Evolutionary conservation across 1,140 invertebrate species (phyloP).

Genomic region (Metaphire vulgaris): DNA sequence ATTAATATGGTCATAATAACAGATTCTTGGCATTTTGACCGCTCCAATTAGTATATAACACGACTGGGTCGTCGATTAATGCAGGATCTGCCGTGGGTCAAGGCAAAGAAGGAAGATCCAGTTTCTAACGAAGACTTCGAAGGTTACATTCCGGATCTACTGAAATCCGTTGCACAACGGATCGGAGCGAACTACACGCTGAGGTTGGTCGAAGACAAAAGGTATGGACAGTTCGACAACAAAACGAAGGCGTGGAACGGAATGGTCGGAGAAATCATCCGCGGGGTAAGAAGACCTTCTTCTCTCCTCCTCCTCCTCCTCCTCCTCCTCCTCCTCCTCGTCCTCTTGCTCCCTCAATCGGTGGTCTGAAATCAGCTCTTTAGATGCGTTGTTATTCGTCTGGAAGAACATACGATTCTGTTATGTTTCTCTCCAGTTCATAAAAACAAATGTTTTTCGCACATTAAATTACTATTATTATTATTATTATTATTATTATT

Average conservation of each 20-base stretch:
- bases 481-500: too few relatives aligned
- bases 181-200: not conserved
- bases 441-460: not conserved
- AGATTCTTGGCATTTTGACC: not conserved
- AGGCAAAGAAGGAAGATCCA: not conserved
- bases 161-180: not conserved
- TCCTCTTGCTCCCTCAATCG: not conserved
- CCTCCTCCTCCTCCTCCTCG: not conserved
- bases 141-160: not conserved
- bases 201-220: not conserved
- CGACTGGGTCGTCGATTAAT: too few relatives aligned
- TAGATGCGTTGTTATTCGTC: not conserved
- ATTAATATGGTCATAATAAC: not conserved
- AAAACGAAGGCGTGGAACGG: not conserved
- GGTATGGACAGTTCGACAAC: not conserved
- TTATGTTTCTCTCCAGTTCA: not conserved
- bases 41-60: too few relatives aligned
- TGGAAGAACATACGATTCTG: too few relatives aligned
- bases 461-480: too few relatives aligned
- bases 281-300: not conserved
- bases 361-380: too few relatives aligned
- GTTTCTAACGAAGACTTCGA: not conserved
- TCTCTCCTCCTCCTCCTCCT: too few relatives aligned
- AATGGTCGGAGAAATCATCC: not conserved
- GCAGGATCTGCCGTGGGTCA: not conserved